phyloP scores from a whole-genome alignment of 2,888 invertebrate species.

The Chrysina gloriosa region DNA sequence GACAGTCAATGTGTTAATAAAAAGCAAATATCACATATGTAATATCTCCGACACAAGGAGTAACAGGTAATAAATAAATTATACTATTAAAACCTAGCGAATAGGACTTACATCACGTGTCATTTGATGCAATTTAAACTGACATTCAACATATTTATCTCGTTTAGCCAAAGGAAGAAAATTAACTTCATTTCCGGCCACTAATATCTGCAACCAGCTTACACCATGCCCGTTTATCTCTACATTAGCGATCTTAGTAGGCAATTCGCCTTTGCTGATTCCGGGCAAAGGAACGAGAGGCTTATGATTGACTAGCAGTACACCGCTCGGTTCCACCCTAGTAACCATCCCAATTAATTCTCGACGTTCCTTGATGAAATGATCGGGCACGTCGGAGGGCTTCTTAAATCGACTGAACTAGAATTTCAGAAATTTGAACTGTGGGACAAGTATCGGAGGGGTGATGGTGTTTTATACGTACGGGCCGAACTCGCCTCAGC shows the following conservation, averaged over 20 bases:
- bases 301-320: constrained; percentile 62
- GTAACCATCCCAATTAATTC: constrained; percentile 62
- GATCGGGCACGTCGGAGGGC: constrained; percentile 63
- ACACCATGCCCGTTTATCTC: constrained; percentile 66
- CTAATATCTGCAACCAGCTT: constrained; percentile 65
- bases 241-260: constrained; percentile 68
- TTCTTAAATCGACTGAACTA: constrained; percentile 63
- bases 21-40: too few species aligned
- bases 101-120: constrained; percentile 30
- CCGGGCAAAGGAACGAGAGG: constrained; percentile 60
- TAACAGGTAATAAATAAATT: too few species aligned
- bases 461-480: constrained; percentile 56
- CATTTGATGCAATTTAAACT: constrained; percentile 54
- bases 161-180: constrained; percentile 64
- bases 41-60: too few species aligned
- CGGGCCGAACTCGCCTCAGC: constrained; percentile 68
- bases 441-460: too few species aligned
- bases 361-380: constrained; percentile 60
- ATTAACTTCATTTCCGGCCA: constrained; percentile 61
- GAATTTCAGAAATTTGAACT: constrained; percentile 40
- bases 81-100: neutral
- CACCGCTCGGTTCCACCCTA: constrained; percentile 62
- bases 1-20: too few species aligned
- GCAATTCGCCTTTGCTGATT: constrained; percentile 59
- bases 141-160: constrained; percentile 64